phyloP scores from a whole-genome alignment of 1,140 invertebrate genomes.

The Formica exsecta region DNA sequence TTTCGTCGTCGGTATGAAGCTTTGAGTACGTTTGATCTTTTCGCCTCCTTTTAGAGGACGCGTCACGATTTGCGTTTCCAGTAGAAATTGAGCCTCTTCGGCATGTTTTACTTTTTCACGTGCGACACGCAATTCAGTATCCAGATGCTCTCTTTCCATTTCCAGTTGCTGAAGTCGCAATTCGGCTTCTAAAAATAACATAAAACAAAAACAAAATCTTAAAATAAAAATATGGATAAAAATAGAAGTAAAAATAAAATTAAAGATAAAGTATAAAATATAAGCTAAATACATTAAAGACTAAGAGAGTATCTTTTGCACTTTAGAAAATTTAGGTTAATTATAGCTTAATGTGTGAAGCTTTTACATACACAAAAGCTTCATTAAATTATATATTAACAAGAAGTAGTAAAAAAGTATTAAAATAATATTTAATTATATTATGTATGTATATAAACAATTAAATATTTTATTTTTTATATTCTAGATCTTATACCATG shows the following conservation, averaged over 20 bases:
- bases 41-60: constrained; percentile 79
- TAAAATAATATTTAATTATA: constrained; percentile 2
- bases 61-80: constrained; percentile 89
- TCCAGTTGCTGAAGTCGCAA: constrained; percentile 89
- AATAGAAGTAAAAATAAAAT: not conserved
- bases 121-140: constrained; percentile 89
- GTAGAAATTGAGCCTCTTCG: constrained; percentile 89
- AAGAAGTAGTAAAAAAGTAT: no score
- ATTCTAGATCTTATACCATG: constrained; percentile 84
- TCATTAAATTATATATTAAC: no score
- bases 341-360: no score
- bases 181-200: constrained; percentile 88
- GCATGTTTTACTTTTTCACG: constrained; percentile 89
- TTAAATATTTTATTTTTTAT: constrained; percentile 60
- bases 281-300: not conserved
- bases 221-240: not conserved
- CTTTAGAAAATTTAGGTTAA: not conserved
- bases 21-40: constrained; percentile 87
- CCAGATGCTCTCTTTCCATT: constrained; percentile 89
- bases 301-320: not conserved
- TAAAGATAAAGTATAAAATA: not conserved
- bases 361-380: no score
- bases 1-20: constrained; percentile 88
- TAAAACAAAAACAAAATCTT: not conserved
- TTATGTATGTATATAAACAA: not conserved